phyloP scores from a whole-genome alignment of 2,888 invertebrate genomes.

The Caradrina kadenii region DNA sequence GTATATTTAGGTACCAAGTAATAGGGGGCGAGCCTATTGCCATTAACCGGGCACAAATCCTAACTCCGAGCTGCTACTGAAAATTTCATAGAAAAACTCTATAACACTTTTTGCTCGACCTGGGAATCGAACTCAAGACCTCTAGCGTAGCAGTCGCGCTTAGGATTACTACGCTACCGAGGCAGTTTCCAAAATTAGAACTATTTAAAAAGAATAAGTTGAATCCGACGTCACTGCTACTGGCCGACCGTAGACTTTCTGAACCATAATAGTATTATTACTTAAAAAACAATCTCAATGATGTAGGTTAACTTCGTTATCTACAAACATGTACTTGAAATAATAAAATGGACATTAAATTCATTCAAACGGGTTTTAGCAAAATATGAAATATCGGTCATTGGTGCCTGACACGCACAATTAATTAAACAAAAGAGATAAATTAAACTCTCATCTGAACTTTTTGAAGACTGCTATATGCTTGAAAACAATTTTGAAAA shows the following conservation, averaged over 20 bases:
- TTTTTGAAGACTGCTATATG: too few species aligned
- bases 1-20: too few species aligned
- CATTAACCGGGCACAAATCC: too few species aligned
- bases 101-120: too few species aligned
- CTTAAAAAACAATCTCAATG: slow-evolving; percentile 7
- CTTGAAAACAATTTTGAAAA: neutral
- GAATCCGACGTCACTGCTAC: neutral
- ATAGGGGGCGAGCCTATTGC: too few species aligned
- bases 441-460: neutral
- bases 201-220: neutral
- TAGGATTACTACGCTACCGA: too few species aligned
- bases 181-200: neutral
- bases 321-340: slow-evolving; percentile 37
- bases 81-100: too few species aligned
- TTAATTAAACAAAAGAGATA: neutral
- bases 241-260: neutral
- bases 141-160: too few species aligned
- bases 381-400: slow-evolving; percentile 1
- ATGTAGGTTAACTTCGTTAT: slow-evolving; percentile 41
- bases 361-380: slow-evolving; percentile 14
- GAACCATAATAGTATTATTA: slow-evolving; percentile 6
- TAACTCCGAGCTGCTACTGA: too few species aligned
- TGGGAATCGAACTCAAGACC: too few species aligned
- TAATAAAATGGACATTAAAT: slow-evolving; percentile 7
- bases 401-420: slow-evolving; percentile 6